Evolutionary conservation across 2,888 invertebrate genomes (phyloP), one percentile per base, ranked within the genome.

Genomic region (Cataglyphis altisquamis): DNA sequence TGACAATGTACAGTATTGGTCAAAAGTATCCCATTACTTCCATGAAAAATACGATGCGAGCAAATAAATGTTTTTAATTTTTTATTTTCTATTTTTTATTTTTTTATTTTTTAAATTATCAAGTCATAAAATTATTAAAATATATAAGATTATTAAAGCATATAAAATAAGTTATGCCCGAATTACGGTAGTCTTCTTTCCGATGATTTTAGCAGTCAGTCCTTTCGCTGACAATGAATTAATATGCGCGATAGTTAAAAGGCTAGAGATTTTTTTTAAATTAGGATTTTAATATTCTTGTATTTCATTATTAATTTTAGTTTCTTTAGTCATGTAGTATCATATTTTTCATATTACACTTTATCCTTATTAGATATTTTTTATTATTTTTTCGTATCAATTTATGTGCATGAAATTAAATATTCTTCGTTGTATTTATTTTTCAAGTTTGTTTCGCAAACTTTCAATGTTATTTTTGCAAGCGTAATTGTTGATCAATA

Each of bases 181-280:
- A 45, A 64, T 39, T 68, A 67, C 78, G 70, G 52, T 68, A 21
- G 57, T 62, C 55, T 78, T 60, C 60, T 41, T 74, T 57, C 41
- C 62, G 21, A 39, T 45, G 57, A 84, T 74, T 77, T 63, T 67
- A 36, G 36, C 12, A 63, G 29, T 60, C 21, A 75, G 1, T 8
- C n/a, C 6, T 48, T 48, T 82, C 68, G 81, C 77, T 3, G 12
- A 25, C 25, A 25, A 25, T 41, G 10, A 39, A n/a, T 41, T 41
- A 72, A 57, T n/a, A 25, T n/a, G 29, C 64, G 21, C 32, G 72
- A 45, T 45, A 62, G 29, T 32, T 32, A 29, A 12, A 12, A 21
- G 63, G 36, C 29, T 74, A 25, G 18, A 72, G 32, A 32, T 32
- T 3, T 57, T 36, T 57, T 57, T 39, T 2, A n/a, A 41, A 73